Evolutionary conservation across 2,113 vertebrate species (phyloP), one percentile per base, ranked within the genome.

Genomic region (Misgurnus mizolepis): DNA sequence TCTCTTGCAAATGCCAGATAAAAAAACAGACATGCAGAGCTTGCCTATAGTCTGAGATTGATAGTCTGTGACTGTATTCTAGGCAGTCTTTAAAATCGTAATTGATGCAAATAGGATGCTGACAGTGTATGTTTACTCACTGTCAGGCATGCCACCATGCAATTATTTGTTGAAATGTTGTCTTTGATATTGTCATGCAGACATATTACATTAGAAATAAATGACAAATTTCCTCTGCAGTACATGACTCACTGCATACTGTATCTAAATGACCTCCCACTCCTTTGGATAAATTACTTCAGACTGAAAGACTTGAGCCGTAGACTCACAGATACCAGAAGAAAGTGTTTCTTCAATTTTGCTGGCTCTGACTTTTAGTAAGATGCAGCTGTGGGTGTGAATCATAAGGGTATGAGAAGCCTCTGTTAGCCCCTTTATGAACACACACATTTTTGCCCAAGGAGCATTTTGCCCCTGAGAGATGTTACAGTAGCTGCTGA

Each of bases 361-460:
- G 17, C 58, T 39, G 10, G 8, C 15, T 43, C 40, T 69, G 67
- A 55, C 60, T 60, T 49, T 11, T 45, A 18, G 18, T 15, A 58
- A 56, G 9, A 78, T 34, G n/a, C 22, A 53, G 39, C 7, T 78
- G 14, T 70, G 4, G 40, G 15, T 60, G n/a, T 43, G 41, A 72
- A 56, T 55, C 67, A 77, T 22, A 67, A 65, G 55, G 61, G 15
- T 17, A 80, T 62, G 27, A n/a, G 40, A 64, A 55, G 47, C 67
- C 68, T 67, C 17, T 76, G 50, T 60, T 58, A 53, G 3, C 15
- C 12, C 47, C 18, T 67, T 60, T 15, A 68, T 45, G 43, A 60
- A 62, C 60, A 53, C 27, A 58, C 61, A 74, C 17, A 18, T 14
- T 12, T 39, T 56, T 50, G 27, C 50, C 76, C 56, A 4, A 11